phyloP scores from a whole-genome alignment of 2,888 invertebrate genomes.

The Drosophila acutilabella region DNA sequence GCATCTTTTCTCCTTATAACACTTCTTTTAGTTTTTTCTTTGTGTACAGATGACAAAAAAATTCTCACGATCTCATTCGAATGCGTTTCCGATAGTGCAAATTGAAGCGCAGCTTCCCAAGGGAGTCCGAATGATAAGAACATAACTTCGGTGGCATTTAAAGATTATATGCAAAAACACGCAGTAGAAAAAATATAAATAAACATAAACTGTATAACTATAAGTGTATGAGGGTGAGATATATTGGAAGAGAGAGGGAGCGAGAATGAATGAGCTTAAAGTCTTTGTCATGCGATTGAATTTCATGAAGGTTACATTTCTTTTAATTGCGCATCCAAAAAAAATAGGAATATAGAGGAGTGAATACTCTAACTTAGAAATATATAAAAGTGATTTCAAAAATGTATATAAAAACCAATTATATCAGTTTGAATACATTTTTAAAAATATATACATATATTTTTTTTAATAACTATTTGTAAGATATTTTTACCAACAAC shows the following conservation, averaged over 20 bases:
- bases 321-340: conserved; percentile 73
- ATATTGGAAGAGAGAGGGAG: no score
- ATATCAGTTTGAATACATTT: no score
- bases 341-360: conserved; percentile 8
- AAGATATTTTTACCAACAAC: no score
- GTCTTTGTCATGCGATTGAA: conserved; percentile 68
- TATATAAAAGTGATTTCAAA: no score
- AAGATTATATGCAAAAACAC: conserved; percentile 10
- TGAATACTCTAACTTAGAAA: conserved; percentile 3
- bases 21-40: background rate
- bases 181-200: conserved; percentile 20
- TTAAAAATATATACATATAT: no score
- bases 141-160: conserved; percentile 3
- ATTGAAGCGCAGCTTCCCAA: conserved; percentile 56
- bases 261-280: conserved; percentile 17
- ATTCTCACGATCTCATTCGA: conserved; percentile 70
- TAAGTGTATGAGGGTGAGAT: conserved; percentile 3
- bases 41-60: conserved; percentile 17
- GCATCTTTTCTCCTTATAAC: background rate
- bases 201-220: conserved; percentile 41
- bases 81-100: conserved; percentile 55
- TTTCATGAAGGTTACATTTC: conserved; percentile 70
- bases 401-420: no score
- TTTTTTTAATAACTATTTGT: no score
- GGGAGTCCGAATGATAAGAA: conserved; percentile 46